These are phyloP conservation scores for Suillia variegata DNA, from an alignment of 2,888 invertebrate species.

Conservation along the genomic window DNA sequence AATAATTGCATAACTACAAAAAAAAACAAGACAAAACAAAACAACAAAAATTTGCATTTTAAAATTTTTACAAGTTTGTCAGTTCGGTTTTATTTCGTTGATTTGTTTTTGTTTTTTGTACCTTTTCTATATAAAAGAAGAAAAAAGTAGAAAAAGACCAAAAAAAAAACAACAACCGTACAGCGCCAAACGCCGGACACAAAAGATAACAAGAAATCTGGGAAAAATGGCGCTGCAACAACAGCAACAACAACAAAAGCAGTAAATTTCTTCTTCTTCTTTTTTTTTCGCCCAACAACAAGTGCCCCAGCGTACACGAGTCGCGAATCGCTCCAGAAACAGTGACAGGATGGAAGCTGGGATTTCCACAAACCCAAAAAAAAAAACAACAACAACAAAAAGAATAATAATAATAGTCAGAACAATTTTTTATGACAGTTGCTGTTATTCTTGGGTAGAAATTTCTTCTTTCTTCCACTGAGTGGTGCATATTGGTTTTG, in stretches of 20 bases:
- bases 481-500: too few relatives aligned
- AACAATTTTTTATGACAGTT: conserved; percentile 49
- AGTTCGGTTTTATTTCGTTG: neutral
- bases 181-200: neutral
- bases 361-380: too few relatives aligned
- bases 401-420: conserved; percentile 46
- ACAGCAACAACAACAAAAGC: too few relatives aligned
- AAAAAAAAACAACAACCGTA: too few relatives aligned
- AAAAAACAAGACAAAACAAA: conserved; percentile 33
- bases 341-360: too few relatives aligned
- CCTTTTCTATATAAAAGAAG: neutral
- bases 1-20: conserved; percentile 54
- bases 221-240: neutral
- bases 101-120: neutral
- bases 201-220: conserved; percentile 3
- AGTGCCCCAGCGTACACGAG: neutral
- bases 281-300: conserved; percentile 3
- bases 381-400: too few relatives aligned
- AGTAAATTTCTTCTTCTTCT: too few relatives aligned
- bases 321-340: too few relatives aligned
- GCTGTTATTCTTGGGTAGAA: neutral
- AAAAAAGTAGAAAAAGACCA: neutral
- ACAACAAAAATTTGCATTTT: conserved; percentile 50
- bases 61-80: conserved; percentile 34
- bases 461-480: neutral